Evolutionary conservation across 2,113 vertebrate species (phyloP).

Genomic region (Onychorhynchus coronatus): DNA sequence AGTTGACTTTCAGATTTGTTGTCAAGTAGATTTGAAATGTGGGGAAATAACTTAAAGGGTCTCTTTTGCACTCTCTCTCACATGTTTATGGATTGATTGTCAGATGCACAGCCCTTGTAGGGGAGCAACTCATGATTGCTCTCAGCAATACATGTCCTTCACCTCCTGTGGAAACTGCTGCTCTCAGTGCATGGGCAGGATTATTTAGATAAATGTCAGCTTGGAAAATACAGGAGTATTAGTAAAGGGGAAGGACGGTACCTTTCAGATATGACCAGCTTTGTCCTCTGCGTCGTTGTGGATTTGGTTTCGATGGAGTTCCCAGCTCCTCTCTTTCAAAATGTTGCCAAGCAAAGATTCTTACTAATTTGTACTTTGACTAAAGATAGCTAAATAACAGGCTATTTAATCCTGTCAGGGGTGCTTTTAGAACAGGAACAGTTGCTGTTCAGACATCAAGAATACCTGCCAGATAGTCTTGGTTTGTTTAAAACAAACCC

Average conservation of each 20-base stretch:
- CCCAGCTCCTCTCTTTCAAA: not conserved
- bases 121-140: not conserved
- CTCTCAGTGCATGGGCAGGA: not conserved
- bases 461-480: not conserved
- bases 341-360: not conserved
- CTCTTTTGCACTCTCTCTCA: not conserved
- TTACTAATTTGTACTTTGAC: not conserved
- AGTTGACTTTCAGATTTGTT: conserved; percentile 57
- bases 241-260: not conserved
- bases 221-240: conserved; percentile 7
- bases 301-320: not conserved
- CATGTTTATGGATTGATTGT: conserved; percentile 43
- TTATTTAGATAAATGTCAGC: conserved; percentile 9
- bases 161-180: conserved; percentile 22
- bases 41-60: conserved; percentile 53
- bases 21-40: conserved; percentile 60
- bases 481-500: not conserved
- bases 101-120: conserved; percentile 9
- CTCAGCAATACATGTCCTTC: not conserved
- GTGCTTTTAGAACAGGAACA: not conserved
- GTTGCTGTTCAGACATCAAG: not conserved
- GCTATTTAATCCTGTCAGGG: not conserved
- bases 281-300: not conserved
- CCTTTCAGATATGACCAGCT: not conserved
- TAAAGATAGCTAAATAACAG: not conserved